Base-by-base conservation (phyloP, 2,797 vertebrate genomes). In the Typhlichthys eigenmanni region DNA sequence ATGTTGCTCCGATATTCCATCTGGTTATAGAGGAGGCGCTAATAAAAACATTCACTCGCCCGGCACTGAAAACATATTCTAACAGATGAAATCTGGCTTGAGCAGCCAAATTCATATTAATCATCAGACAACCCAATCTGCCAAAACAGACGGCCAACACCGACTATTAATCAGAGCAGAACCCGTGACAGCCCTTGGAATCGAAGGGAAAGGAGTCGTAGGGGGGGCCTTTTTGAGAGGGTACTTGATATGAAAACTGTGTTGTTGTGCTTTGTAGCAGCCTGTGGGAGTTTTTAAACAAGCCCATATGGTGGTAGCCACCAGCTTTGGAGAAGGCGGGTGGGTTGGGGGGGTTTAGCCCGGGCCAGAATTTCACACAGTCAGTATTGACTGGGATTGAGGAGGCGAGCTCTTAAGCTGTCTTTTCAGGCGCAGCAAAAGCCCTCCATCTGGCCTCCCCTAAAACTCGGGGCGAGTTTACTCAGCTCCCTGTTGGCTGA, bases 401-500 rank as follows among this genome's bases (percentile, higher is more conserved):
- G 96, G 96, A 97, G 96, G 95, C 95, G 88, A 95, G 95, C 95
- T 94, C 94, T 98, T 98, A 98, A 98, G 97, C 97, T 96, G 94
- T 95, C 96, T 96, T 99, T 98, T 99, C 95, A 99, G 93, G 94
- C 94, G 92, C 90, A 89, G 95, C 94, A 94, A 98, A 96, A 95
- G 91, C 94, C 90, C 93, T 98, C 97, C 97, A 98, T 99, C 96
- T 98, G 97, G 96, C 96, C 95, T 94, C 93, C 93, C 94, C 94
- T 94, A 96, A 95, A 97, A 95, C 95, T 95, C 94, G 86, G 89
- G 90, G 93, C 91, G 93, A 95, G 95, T 94, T 95, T 95, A 95
- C 95, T 95, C 95, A 93, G 95, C 94, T 95, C 84, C 90, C 95
- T 94, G 94, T 95, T 90, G 94, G 92, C 95, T 98, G 95, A 97